Evolutionary conservation across 2,797 vertebrate genomes (phyloP), one percentile per base, ranked within the genome.

Genomic region (Benthosema pterotum): DNA sequence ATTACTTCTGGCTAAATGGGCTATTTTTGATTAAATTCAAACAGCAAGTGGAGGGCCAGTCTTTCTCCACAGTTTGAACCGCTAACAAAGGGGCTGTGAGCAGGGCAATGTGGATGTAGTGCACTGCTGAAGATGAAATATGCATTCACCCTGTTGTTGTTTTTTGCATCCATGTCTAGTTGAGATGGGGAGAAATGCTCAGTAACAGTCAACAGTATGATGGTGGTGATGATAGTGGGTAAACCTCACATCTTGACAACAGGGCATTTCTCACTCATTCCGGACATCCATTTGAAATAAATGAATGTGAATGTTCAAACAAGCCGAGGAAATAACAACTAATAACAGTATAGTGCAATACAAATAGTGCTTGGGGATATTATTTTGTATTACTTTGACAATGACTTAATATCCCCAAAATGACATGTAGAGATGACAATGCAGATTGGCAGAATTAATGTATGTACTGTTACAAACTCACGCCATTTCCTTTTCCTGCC

Each of bases 1-100:
- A 99, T 98, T 96, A 99, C 98, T 99, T 99, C 96, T 98, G 97
- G 95, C 96, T 97, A 98, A 99, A 99, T 99, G 97, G 97, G 95
- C 96, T 96, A 98, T 99, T 99, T 98, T 96, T 98, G 95, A 98
- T 99, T 98, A 97, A 96, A 98, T 97, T 99, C 97, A 98, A 99
- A 97, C 95, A 95, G 96, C 95, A 96, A 97, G 96, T 93, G 96
- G 95, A 97, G 95, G 96, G 95, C 93, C 96, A 94, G 94, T 89
- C 94, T 94, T 96, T 96, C 94, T 96, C 85, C 85, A 78, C 84
- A 88, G 85, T 91, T 91, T 91, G 90, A 92, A 85, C 85, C 80
- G 82, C 78, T 82, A 89, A 94, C 91, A 97, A 97, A 98, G 94
- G 94, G 94, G 94, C 94, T 78, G 91, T 89, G 92, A 95, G 89